A percentile compares a stretch with the other conserved stretches of the same genome.
These are phyloP conservation scores for Andrena camellia DNA, from an alignment of 2,888 invertebrate genomes.

Conservation along the genomic window DNA sequence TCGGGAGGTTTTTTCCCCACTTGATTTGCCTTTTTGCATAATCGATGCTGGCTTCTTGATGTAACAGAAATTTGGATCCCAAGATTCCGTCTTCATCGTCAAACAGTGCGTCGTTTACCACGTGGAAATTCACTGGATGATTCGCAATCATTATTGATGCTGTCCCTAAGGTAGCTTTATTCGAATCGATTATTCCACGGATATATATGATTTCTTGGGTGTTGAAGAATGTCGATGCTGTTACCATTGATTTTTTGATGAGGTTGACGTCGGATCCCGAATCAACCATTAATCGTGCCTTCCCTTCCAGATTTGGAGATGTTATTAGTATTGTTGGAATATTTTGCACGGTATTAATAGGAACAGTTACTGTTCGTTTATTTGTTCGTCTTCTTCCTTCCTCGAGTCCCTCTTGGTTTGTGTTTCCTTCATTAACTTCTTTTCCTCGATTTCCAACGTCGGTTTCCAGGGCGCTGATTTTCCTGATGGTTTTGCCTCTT, in stretches of 20 bases:
- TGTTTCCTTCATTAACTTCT: neutral
- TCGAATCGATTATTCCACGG: neutral
- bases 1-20: neutral
- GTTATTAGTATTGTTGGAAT: neutral
- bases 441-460: neutral
- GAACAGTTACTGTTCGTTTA: neutral
- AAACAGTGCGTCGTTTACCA: neutral
- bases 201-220: neutral
- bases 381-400: neutral
- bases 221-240: neutral
- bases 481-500: neutral
- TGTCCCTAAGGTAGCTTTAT: neutral
- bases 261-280: neutral
- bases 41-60: neutral
- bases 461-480: neutral
- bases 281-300: neutral
- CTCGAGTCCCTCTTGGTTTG: neutral
- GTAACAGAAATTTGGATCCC: neutral
- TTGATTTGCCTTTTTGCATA: neutral
- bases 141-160: neutral
- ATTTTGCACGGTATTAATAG: neutral
- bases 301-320: neutral
- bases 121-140: neutral
- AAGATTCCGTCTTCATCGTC: neutral
- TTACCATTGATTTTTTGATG: neutral